A percentile compares a stretch with the other conserved stretches of the same genome.
Conservation (phyloP, 53 echinoderm and acorn worm species). For the Apostichopus leukothele region DNA sequence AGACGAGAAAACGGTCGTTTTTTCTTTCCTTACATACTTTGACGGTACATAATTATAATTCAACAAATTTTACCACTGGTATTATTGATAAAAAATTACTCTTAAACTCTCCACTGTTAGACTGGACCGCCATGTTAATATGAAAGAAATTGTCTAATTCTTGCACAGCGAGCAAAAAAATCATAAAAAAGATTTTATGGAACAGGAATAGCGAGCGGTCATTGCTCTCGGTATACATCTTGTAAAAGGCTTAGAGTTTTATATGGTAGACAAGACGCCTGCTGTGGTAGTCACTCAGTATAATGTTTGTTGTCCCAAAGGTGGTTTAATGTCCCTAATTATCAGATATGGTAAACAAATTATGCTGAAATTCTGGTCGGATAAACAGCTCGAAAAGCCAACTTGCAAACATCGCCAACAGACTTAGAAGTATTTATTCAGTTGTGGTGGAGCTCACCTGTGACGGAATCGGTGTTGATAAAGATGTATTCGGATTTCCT, state of each 20-base stretch:
- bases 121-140: not conserved
- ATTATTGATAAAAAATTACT: no score
- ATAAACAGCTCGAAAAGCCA: not conserved
- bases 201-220: not conserved
- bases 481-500: not conserved
- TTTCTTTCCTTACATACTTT: no score
- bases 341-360: not conserved
- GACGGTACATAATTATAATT: no score
- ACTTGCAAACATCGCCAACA: not conserved
- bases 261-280: not conserved
- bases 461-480: not conserved
- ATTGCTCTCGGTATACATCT: not conserved
- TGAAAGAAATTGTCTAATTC: not conserved
- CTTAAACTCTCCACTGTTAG: no score
- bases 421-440: not conserved
- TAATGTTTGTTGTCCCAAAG: not conserved
- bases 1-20: no score
- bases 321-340: not conserved
- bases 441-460: not conserved
- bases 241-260: not conserved
- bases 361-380: not conserved
- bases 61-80: no score
- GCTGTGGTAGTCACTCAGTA: not conserved
- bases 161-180: not conserved
- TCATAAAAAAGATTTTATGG: not conserved